These are phyloP conservation scores for Papilio glaucus DNA, from an alignment of 1,140 invertebrate genomes.

Conservation along the genomic window DNA sequence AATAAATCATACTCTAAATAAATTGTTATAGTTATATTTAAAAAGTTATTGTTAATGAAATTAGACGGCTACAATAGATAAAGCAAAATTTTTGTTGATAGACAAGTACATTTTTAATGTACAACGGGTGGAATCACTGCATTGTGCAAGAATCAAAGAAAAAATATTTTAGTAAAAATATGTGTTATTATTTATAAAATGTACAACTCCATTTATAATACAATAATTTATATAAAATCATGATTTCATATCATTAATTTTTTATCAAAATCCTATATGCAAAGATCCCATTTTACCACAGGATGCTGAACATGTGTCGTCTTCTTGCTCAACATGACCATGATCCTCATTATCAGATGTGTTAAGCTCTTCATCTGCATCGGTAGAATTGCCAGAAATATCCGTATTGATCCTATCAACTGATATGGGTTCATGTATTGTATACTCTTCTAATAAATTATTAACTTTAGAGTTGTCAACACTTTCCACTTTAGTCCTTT, in stretches of 20 bases:
- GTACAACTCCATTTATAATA: constrained; percentile 26
- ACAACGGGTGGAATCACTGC: not conserved
- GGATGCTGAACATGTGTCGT: constrained; percentile 60
- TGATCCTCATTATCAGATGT: constrained; percentile 43
- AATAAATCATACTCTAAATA: constrained; percentile 19
- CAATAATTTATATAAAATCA: no score
- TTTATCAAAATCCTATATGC: constrained; percentile 63
- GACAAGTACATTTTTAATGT: not conserved
- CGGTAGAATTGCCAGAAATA: constrained; percentile 31
- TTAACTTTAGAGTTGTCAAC: constrained; percentile 56
- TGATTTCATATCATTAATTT: constrained; percentile 15
- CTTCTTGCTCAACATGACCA: constrained; percentile 51
- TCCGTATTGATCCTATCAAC: constrained; percentile 19
- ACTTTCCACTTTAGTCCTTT: constrained; percentile 28
- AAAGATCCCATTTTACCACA: constrained; percentile 61
- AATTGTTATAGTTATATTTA: constrained; percentile 12
- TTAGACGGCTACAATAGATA: constrained; percentile 26
- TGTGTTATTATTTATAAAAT: constrained; percentile 33
- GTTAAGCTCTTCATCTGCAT: constrained; percentile 43
- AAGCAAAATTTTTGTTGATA: not conserved
- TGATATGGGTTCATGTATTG: constrained; percentile 38
- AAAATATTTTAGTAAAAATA: constrained; percentile 40
- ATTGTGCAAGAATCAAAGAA: constrained; percentile 27
- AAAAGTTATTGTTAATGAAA: constrained; percentile 12
- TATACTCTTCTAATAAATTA: constrained; percentile 59